These are phyloP conservation scores for Ceyx margarethae DNA, from an alignment of 2,113 vertebrate genomes.

Conservation along the genomic window DNA sequence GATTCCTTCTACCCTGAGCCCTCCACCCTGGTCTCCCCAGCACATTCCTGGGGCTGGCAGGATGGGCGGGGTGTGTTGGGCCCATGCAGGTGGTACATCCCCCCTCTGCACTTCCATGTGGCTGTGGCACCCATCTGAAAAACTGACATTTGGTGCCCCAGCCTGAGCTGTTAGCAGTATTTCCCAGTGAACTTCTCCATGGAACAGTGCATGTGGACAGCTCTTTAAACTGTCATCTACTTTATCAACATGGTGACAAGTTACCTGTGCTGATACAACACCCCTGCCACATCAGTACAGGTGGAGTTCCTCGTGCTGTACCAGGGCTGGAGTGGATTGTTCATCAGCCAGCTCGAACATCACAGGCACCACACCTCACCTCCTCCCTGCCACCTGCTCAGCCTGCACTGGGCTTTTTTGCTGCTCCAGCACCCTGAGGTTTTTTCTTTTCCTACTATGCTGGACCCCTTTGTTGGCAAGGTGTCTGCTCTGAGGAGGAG, in stretches of 20 bases:
- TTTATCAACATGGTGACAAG: background rate
- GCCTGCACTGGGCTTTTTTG: background rate
- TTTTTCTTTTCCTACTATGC: background rate
- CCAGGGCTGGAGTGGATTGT: background rate
- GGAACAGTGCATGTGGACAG: background rate
- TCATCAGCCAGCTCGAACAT: background rate
- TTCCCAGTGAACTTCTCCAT: background rate
- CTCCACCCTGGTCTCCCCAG: background rate
- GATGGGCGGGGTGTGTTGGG: background rate
- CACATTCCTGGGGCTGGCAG: background rate
- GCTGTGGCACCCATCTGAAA: background rate
- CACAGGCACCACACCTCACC: accelerated
- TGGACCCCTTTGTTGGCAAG: background rate
- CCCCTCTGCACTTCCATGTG: background rate
- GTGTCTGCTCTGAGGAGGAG: background rate
- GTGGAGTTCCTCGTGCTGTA: background rate
- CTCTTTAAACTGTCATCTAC: background rate
- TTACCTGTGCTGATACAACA: accelerated
- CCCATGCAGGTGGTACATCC: background rate
- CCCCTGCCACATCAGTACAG: background rate
- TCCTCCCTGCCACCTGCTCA: background rate
- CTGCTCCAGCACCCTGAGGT: background rate
- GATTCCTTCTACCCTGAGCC: background rate
- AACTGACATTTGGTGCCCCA: background rate
- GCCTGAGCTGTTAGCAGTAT: background rate